Percentiles rank a stretch among this genome's conserved stretches.
Conservation (phyloP, 2,888 invertebrate genomes). For the Drosophila crucigera region DNA sequence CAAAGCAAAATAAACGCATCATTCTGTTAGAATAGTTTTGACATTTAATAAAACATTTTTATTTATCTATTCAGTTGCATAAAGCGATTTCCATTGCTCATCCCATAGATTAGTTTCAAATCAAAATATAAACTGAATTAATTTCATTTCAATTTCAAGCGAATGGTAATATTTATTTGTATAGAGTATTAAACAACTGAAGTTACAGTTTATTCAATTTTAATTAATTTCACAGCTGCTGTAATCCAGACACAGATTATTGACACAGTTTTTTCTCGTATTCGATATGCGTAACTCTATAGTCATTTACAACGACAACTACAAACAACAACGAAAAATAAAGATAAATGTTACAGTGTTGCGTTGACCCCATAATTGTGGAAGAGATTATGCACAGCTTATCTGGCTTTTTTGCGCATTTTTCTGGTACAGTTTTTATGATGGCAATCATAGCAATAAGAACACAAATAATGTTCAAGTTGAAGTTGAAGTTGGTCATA, state of each 20-base stretch:
- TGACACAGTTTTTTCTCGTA: not conserved
- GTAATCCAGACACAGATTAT: constrained; percentile 33
- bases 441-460: constrained; percentile 10
- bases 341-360: not conserved
- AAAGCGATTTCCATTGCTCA: not conserved
- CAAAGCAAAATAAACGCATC: too few species aligned
- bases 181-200: not conserved
- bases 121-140: not conserved
- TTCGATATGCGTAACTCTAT: not conserved
- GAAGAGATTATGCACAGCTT: constrained; percentile 50
- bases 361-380: constrained; percentile 40
- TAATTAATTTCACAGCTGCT: constrained; percentile 35
- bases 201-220: constrained; percentile 16
- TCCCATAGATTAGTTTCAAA: not conserved
- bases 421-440: constrained; percentile 23
- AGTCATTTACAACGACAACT: constrained; percentile 5
- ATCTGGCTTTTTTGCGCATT: constrained; percentile 57
- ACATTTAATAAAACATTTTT: not conserved
- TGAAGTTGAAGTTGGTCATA: constrained; percentile 74
- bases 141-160: not conserved
- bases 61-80: not conserved
- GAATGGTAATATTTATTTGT: not conserved
- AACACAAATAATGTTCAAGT: constrained; percentile 40
- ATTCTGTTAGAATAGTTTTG: not conserved
- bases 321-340: not conserved